Conservation (phyloP, 2,113 vertebrate species). For the Heliornis fulica region DNA sequence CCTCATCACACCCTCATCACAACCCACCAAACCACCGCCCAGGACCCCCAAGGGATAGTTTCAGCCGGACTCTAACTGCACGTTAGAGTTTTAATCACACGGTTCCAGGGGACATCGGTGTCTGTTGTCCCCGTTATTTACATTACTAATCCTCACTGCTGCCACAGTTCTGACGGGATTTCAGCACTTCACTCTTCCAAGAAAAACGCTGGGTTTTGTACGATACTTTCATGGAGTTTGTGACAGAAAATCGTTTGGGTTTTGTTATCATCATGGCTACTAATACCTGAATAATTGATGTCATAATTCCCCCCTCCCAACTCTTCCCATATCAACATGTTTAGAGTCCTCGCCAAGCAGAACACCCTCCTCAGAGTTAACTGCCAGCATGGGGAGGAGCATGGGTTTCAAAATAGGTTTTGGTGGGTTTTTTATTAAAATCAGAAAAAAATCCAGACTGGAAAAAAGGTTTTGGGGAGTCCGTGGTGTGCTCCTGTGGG, state of each 20-base stretch:
- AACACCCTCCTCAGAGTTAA: background rate
- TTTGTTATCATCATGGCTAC: background rate
- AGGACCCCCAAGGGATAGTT: background rate
- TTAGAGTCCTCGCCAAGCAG: background rate
- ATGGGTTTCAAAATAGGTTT: background rate
- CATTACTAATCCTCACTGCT: background rate
- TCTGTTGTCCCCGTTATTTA: background rate
- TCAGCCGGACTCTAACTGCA: too few species aligned
- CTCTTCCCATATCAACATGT: background rate
- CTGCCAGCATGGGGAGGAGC: background rate
- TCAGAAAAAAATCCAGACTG: background rate
- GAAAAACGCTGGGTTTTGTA: background rate
- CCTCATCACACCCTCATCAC: too few species aligned
- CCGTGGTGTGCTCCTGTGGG: fast-evolving
- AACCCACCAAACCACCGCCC: too few species aligned
- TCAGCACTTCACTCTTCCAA: background rate
- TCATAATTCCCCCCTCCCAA: background rate
- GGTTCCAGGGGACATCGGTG: fast-evolving
- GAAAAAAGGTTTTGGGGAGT: too few species aligned
- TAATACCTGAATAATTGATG: background rate
- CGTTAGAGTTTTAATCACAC: fast-evolving
- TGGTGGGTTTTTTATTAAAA: background rate
- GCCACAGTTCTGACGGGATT: background rate
- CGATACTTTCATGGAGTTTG: background rate
- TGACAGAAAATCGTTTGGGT: background rate